phyloP scores from a whole-genome alignment of 2,797 vertebrate species.

The Pygocentrus nattereri region DNA sequence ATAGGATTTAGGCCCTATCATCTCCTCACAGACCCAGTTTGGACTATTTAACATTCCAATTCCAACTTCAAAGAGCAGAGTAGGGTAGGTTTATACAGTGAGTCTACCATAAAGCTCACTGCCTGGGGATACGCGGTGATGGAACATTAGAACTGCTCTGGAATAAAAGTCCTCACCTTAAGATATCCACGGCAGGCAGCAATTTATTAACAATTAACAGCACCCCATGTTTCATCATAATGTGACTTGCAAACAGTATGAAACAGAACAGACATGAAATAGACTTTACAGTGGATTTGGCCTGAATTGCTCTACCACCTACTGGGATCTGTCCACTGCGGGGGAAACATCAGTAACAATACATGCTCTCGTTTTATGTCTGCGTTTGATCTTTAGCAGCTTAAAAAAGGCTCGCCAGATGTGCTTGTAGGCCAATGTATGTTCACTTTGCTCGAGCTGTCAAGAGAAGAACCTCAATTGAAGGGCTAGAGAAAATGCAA shows the following conservation, averaged over 20 bases:
- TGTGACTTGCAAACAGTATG: slow-evolving; percentile 1
- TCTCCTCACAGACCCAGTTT: slow-evolving; percentile 53
- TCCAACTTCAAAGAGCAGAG: slow-evolving; percentile 69
- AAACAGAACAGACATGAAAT: slow-evolving; percentile 11
- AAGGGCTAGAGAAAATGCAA: background rate
- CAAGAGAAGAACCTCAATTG: background rate
- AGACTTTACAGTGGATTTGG: background rate
- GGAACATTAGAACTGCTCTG: background rate
- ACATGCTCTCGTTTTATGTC: slow-evolving; percentile 49
- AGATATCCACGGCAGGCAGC: background rate
- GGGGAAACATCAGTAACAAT: slow-evolving; percentile 10
- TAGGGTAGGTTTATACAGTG: slow-evolving; percentile 30
- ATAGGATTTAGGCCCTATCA: slow-evolving; percentile 66
- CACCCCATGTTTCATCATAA: slow-evolving; percentile 3
- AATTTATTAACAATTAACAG: slow-evolving; percentile 14
- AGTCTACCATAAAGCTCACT: slow-evolving; percentile 1
- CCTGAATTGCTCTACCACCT: background rate
- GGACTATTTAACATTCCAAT: slow-evolving; percentile 53
- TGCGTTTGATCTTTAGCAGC: slow-evolving; percentile 59
- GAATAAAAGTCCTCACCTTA: background rate
- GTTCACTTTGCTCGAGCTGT: slow-evolving; percentile 1
- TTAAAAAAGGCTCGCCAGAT: slow-evolving; percentile 38
- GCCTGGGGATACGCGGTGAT: background rate
- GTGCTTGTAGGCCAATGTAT: slow-evolving; percentile 18
- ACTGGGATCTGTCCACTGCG: slow-evolving; percentile 5